Percentiles rank a stretch among this genome's conserved stretches.
Evolutionary conservation across 2,888 invertebrate genomes (phyloP).

Genomic region (Tillus elongatus): DNA sequence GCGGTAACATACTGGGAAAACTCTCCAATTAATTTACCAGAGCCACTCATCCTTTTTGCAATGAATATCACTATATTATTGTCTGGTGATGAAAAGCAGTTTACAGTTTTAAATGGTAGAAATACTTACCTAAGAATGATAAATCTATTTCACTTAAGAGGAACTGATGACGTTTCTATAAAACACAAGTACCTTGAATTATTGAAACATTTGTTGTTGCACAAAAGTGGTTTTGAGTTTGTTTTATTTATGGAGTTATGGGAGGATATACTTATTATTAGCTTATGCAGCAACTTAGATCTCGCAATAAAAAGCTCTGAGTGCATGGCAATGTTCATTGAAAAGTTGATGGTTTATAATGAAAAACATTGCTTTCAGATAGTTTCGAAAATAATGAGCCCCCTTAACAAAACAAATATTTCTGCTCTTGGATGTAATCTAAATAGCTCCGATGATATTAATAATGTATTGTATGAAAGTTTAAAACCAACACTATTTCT

Average conservation of each 20-base stretch:
- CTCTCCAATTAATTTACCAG: conserved; percentile 12
- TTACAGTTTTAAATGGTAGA: conserved; percentile 47
- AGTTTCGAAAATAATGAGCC: too few relatives aligned
- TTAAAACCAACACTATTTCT: conserved; percentile 49
- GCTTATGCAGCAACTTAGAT: conserved; percentile 58
- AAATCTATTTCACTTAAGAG: conserved; percentile 30
- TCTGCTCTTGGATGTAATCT: too few relatives aligned
- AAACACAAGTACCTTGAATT: conserved; percentile 60
- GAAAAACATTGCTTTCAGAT: too few relatives aligned
- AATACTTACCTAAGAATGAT: conserved; percentile 39
- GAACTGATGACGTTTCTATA: conserved; percentile 47
- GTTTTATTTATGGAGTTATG: conserved; percentile 54
- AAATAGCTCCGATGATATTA: too few relatives aligned
- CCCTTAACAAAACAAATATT: too few relatives aligned
- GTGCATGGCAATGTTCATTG: conserved; percentile 52
- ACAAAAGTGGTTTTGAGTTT: conserved; percentile 58
- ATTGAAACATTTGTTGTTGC: conserved; percentile 50
- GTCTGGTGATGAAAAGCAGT: conserved; percentile 50
- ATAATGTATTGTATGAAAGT: conserved; percentile 49
- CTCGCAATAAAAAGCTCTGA: conserved; percentile 58
- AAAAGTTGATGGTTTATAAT: conserved; percentile 48
- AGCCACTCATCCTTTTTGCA: conserved; percentile 44
- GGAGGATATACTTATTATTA: conserved; percentile 54
- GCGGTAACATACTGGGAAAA: conserved; percentile 38
- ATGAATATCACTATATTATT: conserved; percentile 54